Evolutionary conservation across 2,113 vertebrate genomes (phyloP).

Genomic region (Ctenodactylus gundi): DNA sequence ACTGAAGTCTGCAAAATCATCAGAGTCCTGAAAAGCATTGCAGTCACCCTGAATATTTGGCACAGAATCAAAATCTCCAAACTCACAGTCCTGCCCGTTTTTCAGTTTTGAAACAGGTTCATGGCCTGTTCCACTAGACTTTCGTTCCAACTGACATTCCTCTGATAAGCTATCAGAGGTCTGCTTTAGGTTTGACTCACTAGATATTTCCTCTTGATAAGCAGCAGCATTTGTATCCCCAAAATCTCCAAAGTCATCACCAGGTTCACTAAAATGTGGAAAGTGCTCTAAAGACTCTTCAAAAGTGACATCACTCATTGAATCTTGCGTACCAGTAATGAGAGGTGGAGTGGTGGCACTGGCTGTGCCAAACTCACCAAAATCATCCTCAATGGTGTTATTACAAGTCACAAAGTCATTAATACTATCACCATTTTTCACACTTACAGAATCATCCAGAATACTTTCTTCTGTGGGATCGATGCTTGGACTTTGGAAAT

Average conservation of each 20-base stretch:
- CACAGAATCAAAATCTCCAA: constrained; percentile 84
- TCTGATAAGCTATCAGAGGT: constrained; percentile 69
- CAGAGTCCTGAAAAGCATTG: constrained; percentile 87
- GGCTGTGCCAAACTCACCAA: constrained; percentile 90
- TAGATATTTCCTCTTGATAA: constrained; percentile 81
- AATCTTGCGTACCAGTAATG: constrained; percentile 72
- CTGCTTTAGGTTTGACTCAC: constrained; percentile 74
- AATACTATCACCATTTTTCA: constrained; percentile 74
- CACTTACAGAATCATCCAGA: constrained; percentile 61
- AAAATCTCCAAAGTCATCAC: constrained; percentile 85
- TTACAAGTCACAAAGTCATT: constrained; percentile 79
- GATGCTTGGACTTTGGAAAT: constrained; percentile 65
- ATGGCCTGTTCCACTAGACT: constrained; percentile 63
- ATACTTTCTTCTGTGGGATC: constrained; percentile 70
- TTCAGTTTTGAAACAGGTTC: constrained; percentile 77
- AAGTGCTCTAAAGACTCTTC: constrained; percentile 82
- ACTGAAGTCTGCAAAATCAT: constrained; percentile 97
- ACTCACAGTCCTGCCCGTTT: constrained; percentile 79
- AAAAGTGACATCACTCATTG: constrained; percentile 61
- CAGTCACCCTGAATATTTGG: constrained; percentile 82
- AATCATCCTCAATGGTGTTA: constrained; percentile 81
- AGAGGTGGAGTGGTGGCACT: constrained; percentile 80
- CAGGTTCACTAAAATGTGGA: constrained; percentile 67
- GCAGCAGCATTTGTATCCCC: constrained; percentile 77
- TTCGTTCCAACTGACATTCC: constrained; percentile 68